Conservation (phyloP, 2,888 invertebrate genomes). For the Pediacus dermestoides region DNA sequence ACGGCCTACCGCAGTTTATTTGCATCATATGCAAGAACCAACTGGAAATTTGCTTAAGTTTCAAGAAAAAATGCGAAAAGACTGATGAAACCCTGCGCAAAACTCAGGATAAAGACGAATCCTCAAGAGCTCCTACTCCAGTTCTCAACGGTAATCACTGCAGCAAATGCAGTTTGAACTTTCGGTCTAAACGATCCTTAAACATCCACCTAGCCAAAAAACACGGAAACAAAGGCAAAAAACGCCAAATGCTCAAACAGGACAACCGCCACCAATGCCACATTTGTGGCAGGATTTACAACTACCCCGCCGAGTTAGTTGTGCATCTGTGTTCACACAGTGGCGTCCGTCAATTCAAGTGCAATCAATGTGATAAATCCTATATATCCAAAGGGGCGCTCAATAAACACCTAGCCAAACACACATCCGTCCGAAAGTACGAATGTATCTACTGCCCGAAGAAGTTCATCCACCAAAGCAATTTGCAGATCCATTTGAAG, state of each 20-base stretch:
- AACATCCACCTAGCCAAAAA: slow-evolving; percentile 15
- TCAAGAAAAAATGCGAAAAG: slow-evolving; percentile 28
- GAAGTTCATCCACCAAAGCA: slow-evolving; percentile 27
- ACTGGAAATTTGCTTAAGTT: slow-evolving; percentile 25
- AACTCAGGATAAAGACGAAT: slow-evolving; percentile 5
- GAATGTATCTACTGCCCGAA: slow-evolving; percentile 30
- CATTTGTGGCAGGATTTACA: slow-evolving; percentile 27
- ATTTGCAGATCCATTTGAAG: slow-evolving; percentile 28
- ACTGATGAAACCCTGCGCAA: slow-evolving; percentile 17
- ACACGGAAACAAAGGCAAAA: slow-evolving; percentile 12
- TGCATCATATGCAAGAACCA: slow-evolving; percentile 27
- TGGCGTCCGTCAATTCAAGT: slow-evolving; percentile 24
- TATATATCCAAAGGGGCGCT: slow-evolving; percentile 24
- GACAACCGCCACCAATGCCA: slow-evolving; percentile 26
- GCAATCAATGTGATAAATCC: slow-evolving; percentile 23
- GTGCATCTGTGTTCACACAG: slow-evolving; percentile 25
- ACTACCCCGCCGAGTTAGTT: slow-evolving; percentile 21
- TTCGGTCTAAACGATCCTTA: slow-evolving; percentile 13
- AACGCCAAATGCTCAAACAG: slow-evolving; percentile 3
- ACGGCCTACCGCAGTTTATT: slow-evolving; percentile 28
- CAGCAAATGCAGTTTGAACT: slow-evolving; percentile 9
- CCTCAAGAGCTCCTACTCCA: neutral
- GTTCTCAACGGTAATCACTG: neutral
- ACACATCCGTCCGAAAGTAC: slow-evolving; percentile 21
- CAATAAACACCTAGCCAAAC: slow-evolving; percentile 26